Base-by-base conservation (phyloP, 1,140 invertebrate species). In the Rhynchophorus ferrugineus region DNA sequence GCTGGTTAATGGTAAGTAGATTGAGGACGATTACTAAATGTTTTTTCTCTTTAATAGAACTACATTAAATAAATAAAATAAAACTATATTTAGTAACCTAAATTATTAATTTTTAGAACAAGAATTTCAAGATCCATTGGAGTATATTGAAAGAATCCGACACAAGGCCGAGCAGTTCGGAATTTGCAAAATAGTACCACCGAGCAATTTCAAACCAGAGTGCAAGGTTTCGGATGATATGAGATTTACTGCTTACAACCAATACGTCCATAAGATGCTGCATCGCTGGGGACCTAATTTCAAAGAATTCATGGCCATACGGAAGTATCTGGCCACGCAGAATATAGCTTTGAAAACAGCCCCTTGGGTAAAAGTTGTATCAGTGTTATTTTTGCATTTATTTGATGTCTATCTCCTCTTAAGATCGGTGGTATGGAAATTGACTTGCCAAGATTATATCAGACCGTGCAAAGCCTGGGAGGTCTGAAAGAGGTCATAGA, bases 361-460 rank as follows among this genome's bases (percentile, higher is more conserved):
- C 5, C 90, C 90, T 2, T 81, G 81, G 78, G 84, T 87, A 74
- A 72, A 19, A 42, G 9, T n/a, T 17, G 5, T 38, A 16, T 20
- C n/a, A 9, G 3, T 3, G 9, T 39, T 41, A 47, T 6, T 14
- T 22, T 2, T 17, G 24, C 13, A 29, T 18, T 24, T 24, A 29
- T 24, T 22, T 46, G 9, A 43, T 1, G 36, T 47, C 17, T 35
- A 13, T 14, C 13, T 38, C 7, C 13, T 38, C 17, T 6, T 38
- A n/a, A 87, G 82, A 84, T 93, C 61, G 89, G 89, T 39, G 89
- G 91, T 9, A 83, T 95, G 71, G 91, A 95, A 74, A 75, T 96
- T 1, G 91, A 96, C 69, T 70, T 96, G 3, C 86, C 89, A 1
- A 81, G 87, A 39, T 73, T 96, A 1, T 92, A 91, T 65, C 81